Evolutionary conservation across 1,140 invertebrate species (phyloP).

Genomic region (Aphidius gifuensis): DNA sequence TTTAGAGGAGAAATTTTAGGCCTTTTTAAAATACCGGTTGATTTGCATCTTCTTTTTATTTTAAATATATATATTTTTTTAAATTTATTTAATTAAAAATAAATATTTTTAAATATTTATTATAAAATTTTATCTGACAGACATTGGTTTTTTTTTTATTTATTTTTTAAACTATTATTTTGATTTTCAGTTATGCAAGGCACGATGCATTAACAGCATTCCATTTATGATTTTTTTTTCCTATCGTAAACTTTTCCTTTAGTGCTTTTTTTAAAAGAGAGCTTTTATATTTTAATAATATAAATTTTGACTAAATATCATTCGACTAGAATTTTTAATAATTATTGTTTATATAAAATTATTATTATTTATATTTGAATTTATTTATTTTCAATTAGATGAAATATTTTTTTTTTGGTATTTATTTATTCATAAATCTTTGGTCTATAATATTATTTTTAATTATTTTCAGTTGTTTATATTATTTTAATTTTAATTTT

Average conservation of each 20-base stretch:
- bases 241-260: conserved; percentile 1
- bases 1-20: too few species aligned
- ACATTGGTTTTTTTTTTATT: conserved; percentile 1
- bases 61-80: background rate
- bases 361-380: conserved; percentile 1
- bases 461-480: too few species aligned
- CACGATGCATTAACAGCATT: conserved; percentile 45
- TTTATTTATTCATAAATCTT: conserved; percentile 10
- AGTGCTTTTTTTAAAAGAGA: conserved; percentile 6
- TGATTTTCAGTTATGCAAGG: conserved; percentile 49
- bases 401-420: conserved; percentile 13
- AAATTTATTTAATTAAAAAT: background rate
- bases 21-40: background rate
- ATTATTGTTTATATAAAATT: conserved; percentile 5
- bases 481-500: conserved; percentile 43
- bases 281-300: background rate
- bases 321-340: conserved; percentile 6
- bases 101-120: background rate
- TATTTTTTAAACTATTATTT: conserved; percentile 30
- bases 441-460: conserved; percentile 6
- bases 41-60: background rate
- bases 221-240: conserved; percentile 7
- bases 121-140: background rate
- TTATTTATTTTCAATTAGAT: conserved; percentile 13
- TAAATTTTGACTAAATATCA: background rate